Percentiles rank a stretch among this genome's conserved stretches.
Evolutionary conservation across 2,888 invertebrate species (phyloP).

Genomic region (Apomyelois bistriatella): DNA sequence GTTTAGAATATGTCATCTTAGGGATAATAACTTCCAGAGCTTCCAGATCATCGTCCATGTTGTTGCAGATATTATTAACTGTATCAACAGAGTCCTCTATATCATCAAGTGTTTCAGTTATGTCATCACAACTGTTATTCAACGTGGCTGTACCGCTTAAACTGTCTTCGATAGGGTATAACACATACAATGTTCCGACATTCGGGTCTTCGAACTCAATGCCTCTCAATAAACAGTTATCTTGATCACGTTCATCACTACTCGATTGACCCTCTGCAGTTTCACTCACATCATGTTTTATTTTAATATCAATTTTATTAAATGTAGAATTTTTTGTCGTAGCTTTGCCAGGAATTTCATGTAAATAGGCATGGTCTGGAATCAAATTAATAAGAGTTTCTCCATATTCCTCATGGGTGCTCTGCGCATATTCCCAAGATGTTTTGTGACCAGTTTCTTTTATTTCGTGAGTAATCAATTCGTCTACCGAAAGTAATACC

Average conservation of each 20-base stretch:
- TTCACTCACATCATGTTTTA: not conserved
- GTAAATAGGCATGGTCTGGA: not conserved
- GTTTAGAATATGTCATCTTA: conserved; percentile 45
- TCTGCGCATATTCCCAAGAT: not conserved
- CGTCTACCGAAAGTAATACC: not conserved
- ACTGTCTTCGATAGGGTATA: conserved; percentile 33
- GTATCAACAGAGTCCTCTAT: conserved; percentile 19
- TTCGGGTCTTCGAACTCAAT: conserved; percentile 46
- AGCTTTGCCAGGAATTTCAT: not conserved
- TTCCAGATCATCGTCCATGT: conserved; percentile 20
- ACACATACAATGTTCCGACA: conserved; percentile 45
- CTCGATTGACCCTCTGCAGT: not conserved
- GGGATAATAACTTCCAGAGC: conserved; percentile 41
- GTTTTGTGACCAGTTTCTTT: not conserved
- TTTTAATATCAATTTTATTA: not conserved
- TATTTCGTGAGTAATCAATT: not conserved
- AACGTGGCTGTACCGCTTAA: conserved; percentile 4
- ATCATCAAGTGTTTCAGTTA: conserved; percentile 18
- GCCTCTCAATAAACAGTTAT: conserved; percentile 36
- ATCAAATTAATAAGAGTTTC: not conserved
- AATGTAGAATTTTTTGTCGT: not conserved
- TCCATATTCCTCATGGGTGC: too few relatives aligned
- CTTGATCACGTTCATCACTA: conserved; percentile 22
- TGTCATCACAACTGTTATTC: conserved; percentile 11
- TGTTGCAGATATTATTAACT: conserved; percentile 12